Conservation (phyloP, 2,113 vertebrate species). For the Alces alces region DNA sequence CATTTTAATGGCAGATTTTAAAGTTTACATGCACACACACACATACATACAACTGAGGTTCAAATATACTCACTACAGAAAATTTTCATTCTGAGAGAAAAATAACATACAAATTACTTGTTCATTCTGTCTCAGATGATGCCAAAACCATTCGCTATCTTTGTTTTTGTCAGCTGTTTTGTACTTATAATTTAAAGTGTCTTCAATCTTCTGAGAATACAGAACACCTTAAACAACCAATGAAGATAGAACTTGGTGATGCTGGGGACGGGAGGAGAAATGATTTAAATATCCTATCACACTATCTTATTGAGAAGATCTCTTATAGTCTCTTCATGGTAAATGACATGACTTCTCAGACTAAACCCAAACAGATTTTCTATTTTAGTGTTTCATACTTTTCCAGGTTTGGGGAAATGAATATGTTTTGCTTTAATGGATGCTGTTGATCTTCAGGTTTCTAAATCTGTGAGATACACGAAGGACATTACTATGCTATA, state of each 20-base stretch:
- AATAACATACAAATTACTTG: background rate
- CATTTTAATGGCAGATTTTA: background rate
- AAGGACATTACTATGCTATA: background rate
- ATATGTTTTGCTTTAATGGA: background rate
- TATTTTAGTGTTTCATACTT: background rate
- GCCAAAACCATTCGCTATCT: background rate
- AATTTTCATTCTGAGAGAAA: background rate
- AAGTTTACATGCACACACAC: background rate
- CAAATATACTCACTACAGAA: background rate
- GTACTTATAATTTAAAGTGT: background rate
- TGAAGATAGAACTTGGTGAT: background rate
- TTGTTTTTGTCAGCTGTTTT: background rate
- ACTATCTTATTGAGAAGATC: background rate
- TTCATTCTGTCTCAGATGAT: background rate
- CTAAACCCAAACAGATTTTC: background rate
- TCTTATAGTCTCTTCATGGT: background rate
- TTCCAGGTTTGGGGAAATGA: background rate
- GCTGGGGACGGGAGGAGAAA: background rate
- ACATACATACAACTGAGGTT: background rate
- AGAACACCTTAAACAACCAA: background rate
- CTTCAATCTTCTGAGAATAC: background rate
- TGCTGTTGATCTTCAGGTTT: background rate
- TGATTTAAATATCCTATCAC: background rate
- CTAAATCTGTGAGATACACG: background rate
- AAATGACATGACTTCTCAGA: background rate